Evolutionary conservation across 2,113 vertebrate genomes (phyloP).

Genomic region (Talpa occidentalis): DNA sequence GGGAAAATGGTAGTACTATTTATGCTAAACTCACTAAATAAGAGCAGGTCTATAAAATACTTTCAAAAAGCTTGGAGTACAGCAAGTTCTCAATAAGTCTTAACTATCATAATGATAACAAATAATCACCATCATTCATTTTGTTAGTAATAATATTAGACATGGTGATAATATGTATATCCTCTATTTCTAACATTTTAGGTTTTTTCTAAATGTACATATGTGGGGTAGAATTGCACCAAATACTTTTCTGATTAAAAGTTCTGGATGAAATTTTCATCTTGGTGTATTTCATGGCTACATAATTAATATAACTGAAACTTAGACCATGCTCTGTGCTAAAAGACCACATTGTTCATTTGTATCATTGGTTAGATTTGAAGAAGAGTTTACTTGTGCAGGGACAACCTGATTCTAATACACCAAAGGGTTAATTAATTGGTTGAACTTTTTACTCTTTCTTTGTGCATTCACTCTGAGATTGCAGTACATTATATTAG

Average conservation of each 20-base stretch:
- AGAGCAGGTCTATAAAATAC: neutral
- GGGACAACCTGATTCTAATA: conserved; percentile 21
- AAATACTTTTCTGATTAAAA: conserved; percentile 5
- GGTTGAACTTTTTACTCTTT: conserved; percentile 37
- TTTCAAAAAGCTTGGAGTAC: neutral
- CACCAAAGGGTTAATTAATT: conserved; percentile 25
- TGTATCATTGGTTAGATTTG: neutral
- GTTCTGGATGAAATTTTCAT: conserved; percentile 21
- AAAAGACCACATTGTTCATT: neutral
- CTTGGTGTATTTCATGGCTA: conserved; percentile 10
- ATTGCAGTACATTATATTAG: neutral
- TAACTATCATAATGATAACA: conserved; percentile 17
- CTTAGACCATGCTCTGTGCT: conserved; percentile 11
- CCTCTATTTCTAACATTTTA: neutral
- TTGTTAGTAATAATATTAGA: neutral
- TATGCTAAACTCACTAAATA: neutral
- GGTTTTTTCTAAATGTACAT: neutral
- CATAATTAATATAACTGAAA: neutral
- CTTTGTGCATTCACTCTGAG: conserved; percentile 26
- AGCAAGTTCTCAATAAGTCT: neutral
- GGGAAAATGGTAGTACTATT: neutral
- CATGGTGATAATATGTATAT: neutral
- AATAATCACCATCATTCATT: neutral
- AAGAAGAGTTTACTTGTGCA: conserved; percentile 7
- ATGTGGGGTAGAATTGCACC: neutral